A percentile compares a stretch with the other conserved stretches of the same genome.
Conservation (phyloP, 2,797 vertebrate species). For the Percopsis omiscomaycus region DNA sequence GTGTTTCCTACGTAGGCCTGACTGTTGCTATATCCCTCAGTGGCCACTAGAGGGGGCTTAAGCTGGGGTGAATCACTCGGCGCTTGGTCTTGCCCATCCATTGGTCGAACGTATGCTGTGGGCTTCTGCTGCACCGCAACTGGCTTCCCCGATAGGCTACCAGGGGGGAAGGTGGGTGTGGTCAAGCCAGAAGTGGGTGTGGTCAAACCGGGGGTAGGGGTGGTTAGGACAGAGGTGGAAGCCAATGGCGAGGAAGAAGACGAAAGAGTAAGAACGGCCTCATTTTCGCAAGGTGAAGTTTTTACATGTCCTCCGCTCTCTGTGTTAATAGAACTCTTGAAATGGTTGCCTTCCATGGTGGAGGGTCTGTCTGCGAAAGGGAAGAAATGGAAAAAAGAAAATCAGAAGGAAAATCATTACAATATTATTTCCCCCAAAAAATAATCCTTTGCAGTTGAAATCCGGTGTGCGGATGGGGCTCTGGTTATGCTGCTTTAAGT, state of each 20-base stretch:
- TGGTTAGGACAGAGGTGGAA: constrained; percentile 88
- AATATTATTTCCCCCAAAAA: too few species aligned
- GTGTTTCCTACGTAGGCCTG: constrained; percentile 82
- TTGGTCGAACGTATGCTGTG: constrained; percentile 90
- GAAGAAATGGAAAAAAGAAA: constrained; percentile 4
- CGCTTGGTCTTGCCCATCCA: constrained; percentile 93
- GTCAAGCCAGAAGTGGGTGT: constrained; percentile 82
- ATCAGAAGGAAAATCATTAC: not conserved
- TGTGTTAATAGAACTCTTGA: constrained; percentile 70
- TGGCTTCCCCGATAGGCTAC: constrained; percentile 86
- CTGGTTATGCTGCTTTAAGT: not conserved
- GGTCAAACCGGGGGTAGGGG: constrained; percentile 78
- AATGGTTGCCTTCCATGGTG: constrained; percentile 81
- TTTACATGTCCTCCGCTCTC: constrained; percentile 64
- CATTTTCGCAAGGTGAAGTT: constrained; percentile 80
- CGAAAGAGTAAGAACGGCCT: constrained; percentile 70
- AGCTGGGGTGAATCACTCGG: constrained; percentile 89
- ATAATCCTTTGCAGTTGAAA: too few species aligned
- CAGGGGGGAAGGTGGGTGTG: constrained; percentile 83
- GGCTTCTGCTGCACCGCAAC: constrained; percentile 89
- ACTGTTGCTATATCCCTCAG: constrained; percentile 84
- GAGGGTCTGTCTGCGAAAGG: constrained; percentile 60
- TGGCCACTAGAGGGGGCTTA: constrained; percentile 84
- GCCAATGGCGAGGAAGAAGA: constrained; percentile 83
- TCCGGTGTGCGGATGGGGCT: too few species aligned